These are phyloP conservation scores for Saguinus midas DNA, from an alignment of 2,113 vertebrate species.

Conservation along the genomic window DNA sequence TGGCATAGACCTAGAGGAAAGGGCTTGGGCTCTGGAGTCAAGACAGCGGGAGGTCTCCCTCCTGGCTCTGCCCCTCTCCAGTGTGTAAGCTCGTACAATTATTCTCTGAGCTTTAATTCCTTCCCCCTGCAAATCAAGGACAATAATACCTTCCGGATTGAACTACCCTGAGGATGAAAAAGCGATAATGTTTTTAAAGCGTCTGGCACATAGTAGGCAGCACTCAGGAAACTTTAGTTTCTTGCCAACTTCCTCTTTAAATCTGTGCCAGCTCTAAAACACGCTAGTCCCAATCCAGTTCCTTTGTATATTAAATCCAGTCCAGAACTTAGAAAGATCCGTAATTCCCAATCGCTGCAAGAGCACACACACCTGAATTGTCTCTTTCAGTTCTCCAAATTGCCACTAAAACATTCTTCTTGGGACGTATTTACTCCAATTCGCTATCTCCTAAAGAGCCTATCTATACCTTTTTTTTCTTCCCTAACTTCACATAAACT, in stretches of 20 bases:
- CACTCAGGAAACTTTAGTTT: not conserved
- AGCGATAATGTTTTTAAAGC: slow-evolving; percentile 26
- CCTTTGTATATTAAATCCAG: slow-evolving; percentile 38
- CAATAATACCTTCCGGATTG: not conserved
- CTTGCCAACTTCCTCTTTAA: not conserved
- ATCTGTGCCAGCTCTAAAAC: not conserved
- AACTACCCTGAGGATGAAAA: slow-evolving; percentile 7
- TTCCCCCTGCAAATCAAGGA: not conserved
- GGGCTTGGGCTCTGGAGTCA: not conserved
- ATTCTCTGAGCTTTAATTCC: not conserved
- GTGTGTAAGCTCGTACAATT: not conserved
- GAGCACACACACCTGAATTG: not conserved
- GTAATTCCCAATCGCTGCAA: not conserved
- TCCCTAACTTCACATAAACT: not conserved
- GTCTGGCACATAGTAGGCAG: not conserved
- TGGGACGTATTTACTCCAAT: slow-evolving; percentile 13
- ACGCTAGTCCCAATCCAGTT: slow-evolving; percentile 33
- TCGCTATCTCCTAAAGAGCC: not conserved
- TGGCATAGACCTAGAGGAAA: not conserved
- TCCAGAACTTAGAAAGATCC: not conserved
- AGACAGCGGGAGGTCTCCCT: not conserved
- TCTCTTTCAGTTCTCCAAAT: slow-evolving; percentile 52
- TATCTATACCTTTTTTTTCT: not conserved
- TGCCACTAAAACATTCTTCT: slow-evolving; percentile 52
- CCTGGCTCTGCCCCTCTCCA: not conserved